Conservation (phyloP, 2,113 vertebrate genomes). For the Peromyscus maniculatus region DNA sequence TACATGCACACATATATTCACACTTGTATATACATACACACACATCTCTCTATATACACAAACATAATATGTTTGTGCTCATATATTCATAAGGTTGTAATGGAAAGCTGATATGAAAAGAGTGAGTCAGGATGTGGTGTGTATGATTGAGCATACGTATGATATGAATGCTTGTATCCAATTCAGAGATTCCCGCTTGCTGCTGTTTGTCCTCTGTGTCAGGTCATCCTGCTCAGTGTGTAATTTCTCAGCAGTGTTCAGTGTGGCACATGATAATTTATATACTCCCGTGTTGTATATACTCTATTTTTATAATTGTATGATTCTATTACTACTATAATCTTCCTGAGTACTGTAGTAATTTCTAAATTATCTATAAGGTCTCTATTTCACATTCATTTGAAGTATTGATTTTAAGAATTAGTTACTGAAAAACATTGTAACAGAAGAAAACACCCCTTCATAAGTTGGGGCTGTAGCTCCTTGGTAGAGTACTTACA, state of each 20-base stretch:
- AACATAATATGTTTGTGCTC: not conserved
- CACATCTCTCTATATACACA: not conserved
- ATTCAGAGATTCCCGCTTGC: not conserved
- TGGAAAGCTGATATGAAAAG: not conserved
- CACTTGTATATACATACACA: not conserved
- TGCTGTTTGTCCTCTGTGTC: not conserved
- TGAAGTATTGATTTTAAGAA: not conserved
- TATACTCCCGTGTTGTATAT: not conserved
- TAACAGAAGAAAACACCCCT: not conserved
- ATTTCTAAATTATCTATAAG: not conserved
- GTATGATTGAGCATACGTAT: not conserved
- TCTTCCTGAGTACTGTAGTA: not conserved
- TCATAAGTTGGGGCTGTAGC: not conserved
- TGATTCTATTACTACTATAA: not conserved
- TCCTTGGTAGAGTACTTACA: not conserved
- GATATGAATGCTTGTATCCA: not conserved
- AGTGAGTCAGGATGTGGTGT: not conserved
- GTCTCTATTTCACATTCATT: not conserved
- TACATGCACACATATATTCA: not conserved
- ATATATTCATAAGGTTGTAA: not conserved
- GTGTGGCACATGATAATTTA: not conserved
- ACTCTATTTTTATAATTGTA: not conserved
- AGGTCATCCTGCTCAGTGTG: not conserved
- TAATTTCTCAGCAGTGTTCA: not conserved
- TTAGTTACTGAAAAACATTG: slow-evolving; percentile 17